Conservation (phyloP, 1,140 invertebrate genomes). For the Marisa cornuarietis region DNA sequence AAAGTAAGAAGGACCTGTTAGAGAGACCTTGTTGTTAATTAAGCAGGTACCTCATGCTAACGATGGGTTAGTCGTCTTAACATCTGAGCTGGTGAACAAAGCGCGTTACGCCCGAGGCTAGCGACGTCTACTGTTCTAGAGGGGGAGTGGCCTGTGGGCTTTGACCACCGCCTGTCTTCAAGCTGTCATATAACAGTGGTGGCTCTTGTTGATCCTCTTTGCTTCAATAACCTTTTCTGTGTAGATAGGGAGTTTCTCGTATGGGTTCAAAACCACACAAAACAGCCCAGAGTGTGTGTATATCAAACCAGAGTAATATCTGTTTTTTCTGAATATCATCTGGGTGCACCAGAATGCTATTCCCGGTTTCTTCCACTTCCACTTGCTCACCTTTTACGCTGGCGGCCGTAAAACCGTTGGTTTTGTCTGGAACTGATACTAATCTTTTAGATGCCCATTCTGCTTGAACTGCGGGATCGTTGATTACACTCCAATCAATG, state of each 20-base stretch:
- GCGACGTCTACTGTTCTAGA: too few species aligned
- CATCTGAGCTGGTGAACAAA: too few species aligned
- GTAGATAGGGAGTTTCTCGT: constrained; percentile 98
- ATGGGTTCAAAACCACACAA: constrained; percentile 99
- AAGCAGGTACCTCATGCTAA: too few species aligned
- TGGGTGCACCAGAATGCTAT: constrained; percentile 78
- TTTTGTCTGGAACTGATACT: constrained; percentile 98
- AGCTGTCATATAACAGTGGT: too few species aligned
- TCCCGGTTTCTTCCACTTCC: constrained; percentile 95
- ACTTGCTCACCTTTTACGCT: constrained; percentile 96
- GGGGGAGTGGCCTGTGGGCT: too few species aligned
- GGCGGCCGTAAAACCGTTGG: constrained; percentile 94
- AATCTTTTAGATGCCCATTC: constrained; percentile 99
- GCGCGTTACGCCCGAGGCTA: too few species aligned
- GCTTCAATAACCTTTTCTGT: constrained; percentile 99
- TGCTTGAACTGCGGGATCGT: constrained; percentile 93
- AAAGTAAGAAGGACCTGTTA: too few species aligned
- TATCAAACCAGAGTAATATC: constrained; percentile 98
- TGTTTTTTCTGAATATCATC: constrained; percentile 99
- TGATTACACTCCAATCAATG: constrained; percentile 66
- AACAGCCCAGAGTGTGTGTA: constrained; percentile 99
- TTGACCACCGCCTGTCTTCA: too few species aligned
- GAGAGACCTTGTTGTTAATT: too few species aligned
- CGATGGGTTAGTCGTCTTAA: too few species aligned
- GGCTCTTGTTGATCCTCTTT: too few species aligned